A percentile compares a stretch with the other conserved stretches of the same genome.
Conservation (phyloP, 1,140 invertebrate genomes). For the Popillia japonica region DNA sequence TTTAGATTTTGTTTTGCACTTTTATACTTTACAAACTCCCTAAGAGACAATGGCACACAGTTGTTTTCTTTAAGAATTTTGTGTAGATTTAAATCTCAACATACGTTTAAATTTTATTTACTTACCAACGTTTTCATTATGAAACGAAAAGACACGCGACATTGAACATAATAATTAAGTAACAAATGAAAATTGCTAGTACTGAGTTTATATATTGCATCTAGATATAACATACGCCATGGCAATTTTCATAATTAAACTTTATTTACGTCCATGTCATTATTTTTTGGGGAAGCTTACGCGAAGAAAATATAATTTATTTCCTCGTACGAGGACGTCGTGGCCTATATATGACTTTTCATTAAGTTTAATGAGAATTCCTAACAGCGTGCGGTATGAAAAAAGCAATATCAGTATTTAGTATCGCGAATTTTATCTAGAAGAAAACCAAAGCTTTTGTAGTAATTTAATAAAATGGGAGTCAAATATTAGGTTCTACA, state of each 20-base stretch:
- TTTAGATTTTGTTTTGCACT: too few species aligned
- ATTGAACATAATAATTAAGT: not conserved
- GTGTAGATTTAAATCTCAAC: too few species aligned
- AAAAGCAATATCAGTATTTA: constrained; percentile 1
- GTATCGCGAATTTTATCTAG: not conserved
- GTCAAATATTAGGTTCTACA: too few species aligned
- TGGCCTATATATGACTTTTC: constrained; percentile 8
- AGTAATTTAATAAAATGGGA: too few species aligned
- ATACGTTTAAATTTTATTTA: too few species aligned
- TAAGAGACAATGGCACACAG: too few species aligned
- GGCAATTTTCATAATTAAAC: constrained; percentile 26
- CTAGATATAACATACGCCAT: not conserved
- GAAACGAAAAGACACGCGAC: too few species aligned
- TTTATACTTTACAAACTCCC: too few species aligned
- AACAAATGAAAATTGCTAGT: not conserved
- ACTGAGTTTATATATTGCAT: not conserved
- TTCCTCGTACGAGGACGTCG: not conserved
- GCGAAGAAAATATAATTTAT: constrained; percentile 25
- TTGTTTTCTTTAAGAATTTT: too few species aligned
- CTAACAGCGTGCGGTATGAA: not conserved
- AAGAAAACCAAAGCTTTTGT: too few species aligned
- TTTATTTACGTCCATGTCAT: not conserved
- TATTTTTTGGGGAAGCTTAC: not conserved
- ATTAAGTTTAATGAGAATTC: constrained; percentile 33
- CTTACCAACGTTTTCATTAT: too few species aligned